Conservation (phyloP, 2,113 vertebrate genomes). For the Paratilapia polleni region DNA sequence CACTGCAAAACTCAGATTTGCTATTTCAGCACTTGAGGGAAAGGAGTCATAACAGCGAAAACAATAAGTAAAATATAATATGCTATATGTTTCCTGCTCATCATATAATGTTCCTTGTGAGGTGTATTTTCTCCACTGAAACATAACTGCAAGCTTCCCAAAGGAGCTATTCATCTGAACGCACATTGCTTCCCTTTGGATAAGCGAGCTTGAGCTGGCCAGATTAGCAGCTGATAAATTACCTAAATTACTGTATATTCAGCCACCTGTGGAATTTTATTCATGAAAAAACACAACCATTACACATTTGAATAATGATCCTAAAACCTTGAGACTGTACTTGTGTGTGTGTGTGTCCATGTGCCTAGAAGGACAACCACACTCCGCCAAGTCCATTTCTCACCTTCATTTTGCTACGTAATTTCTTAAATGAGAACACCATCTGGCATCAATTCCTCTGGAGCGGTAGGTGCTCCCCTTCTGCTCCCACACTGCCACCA, state of each 20-base stretch:
- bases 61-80: conserved; percentile 56
- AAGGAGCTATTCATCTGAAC: conserved; percentile 28
- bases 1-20: conserved; percentile 15
- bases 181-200: conserved; percentile 25
- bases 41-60: conserved; percentile 51
- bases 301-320: conserved; percentile 12
- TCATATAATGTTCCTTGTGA: conserved; percentile 41
- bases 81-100: conserved; percentile 45
- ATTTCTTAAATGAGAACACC: conserved; percentile 69
- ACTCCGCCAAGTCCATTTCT: conserved; percentile 31
- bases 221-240: conserved; percentile 51
- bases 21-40: conserved; percentile 58
- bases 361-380: conserved; percentile 3
- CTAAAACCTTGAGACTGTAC: neutral
- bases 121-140: conserved; percentile 45
- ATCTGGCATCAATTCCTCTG: conserved; percentile 66
- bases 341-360: neutral
- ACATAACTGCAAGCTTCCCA: conserved; percentile 28
- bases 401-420: conserved; percentile 54
- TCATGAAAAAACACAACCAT: conserved; percentile 20
- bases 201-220: conserved; percentile 4
- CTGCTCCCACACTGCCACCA: neutral
- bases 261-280: conserved; percentile 28
- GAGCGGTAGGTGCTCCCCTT: conserved; percentile 4
- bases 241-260: conserved; percentile 23